Conservation (phyloP, 2,113 vertebrate genomes). For the Baryphthengus martii region DNA sequence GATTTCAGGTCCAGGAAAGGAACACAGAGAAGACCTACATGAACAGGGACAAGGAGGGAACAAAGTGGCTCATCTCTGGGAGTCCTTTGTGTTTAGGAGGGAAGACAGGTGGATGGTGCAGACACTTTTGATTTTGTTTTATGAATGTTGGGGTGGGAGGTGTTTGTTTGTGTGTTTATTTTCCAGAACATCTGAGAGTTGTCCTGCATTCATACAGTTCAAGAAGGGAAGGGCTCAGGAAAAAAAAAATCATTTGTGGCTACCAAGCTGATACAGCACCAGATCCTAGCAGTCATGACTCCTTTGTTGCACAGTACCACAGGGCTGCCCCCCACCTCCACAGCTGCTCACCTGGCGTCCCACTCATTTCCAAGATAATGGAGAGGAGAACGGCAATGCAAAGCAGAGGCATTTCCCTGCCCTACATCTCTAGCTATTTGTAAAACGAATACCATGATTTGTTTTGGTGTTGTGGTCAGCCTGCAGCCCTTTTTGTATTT, state of each 20-base stretch:
- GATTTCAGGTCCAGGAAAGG: constrained; percentile 61
- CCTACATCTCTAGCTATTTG: background rate
- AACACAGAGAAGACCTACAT: constrained; percentile 60
- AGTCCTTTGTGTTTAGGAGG: constrained; percentile 21
- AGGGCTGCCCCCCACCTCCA: constrained; percentile 27
- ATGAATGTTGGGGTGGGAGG: constrained; percentile 29
- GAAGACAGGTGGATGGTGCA: constrained; percentile 15
- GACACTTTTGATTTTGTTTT: constrained; percentile 25
- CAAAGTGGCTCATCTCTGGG: constrained; percentile 7
- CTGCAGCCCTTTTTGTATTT: constrained; percentile 39
- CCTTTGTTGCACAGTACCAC: background rate
- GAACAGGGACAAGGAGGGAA: constrained; percentile 46
- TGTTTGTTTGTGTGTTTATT: constrained; percentile 53
- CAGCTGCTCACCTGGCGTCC: background rate
- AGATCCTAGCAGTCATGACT: background rate
- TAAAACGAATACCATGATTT: constrained; percentile 5
- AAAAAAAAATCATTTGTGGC: background rate
- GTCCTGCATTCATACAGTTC: constrained; percentile 15
- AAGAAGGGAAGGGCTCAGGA: constrained; percentile 37
- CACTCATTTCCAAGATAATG: background rate
- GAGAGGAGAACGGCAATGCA: constrained; percentile 36
- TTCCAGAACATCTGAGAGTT: constrained; percentile 40
- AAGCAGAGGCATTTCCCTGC: constrained; percentile 9
- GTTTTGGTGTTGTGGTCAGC: constrained; percentile 24
- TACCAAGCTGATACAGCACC: background rate